Percentiles rank a stretch among this genome's conserved stretches.
Conservation (phyloP, 2,888 invertebrate genomes). For the Drosophila leonis region DNA sequence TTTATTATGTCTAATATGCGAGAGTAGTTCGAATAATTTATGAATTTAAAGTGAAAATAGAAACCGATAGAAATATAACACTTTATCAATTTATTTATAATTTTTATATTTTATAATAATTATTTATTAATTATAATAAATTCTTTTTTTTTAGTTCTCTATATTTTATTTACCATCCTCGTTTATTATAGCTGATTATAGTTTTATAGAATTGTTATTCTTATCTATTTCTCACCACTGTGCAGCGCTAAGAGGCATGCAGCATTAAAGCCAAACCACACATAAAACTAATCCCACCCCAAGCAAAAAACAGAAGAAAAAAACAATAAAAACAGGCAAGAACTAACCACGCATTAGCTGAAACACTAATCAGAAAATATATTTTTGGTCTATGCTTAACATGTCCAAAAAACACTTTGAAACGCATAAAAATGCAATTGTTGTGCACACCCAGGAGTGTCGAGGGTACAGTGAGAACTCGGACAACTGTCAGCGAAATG, state of each 20-base stretch:
- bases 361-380: slow-evolving; percentile 53
- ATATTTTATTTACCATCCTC: neutral
- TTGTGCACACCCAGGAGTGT: slow-evolving; percentile 33
- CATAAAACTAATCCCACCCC: slow-evolving; percentile 33
- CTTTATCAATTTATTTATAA: neutral
- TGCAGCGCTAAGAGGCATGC: slow-evolving; percentile 41
- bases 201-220: no score
- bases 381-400: slow-evolving; percentile 55
- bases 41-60: neutral
- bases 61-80: no score
- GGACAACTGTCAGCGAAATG: slow-evolving; percentile 34
- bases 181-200: neutral
- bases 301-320: slow-evolving; percentile 7
- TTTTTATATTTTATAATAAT: neutral
- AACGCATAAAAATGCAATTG: slow-evolving; percentile 74
- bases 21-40: neutral
- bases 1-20: neutral
- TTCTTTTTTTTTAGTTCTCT: neutral
- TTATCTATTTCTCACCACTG: slow-evolving; percentile 25
- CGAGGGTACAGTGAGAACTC: slow-evolving; percentile 34
- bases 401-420: slow-evolving; percentile 73
- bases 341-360: slow-evolving; percentile 32
- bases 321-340: slow-evolving; percentile 36
- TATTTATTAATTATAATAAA: neutral
- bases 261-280: slow-evolving; percentile 32